Conservation (phyloP, 2,113 vertebrate genomes). For the Bufo gargarizans region DNA sequence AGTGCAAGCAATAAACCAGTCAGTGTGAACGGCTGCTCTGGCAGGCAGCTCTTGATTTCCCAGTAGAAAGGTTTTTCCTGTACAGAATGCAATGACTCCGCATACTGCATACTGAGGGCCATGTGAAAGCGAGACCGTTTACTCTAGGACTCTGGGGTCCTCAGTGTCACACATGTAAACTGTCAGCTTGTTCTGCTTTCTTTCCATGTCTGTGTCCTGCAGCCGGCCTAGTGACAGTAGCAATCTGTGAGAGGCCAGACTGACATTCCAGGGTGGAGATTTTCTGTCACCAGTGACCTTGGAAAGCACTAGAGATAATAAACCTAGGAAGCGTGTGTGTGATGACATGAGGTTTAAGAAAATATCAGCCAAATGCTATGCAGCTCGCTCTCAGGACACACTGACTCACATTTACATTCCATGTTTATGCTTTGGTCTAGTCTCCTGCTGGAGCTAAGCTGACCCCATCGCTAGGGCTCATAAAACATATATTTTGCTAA, state of each 20-base stretch:
- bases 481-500: neutral
- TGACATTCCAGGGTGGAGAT: slow-evolving; percentile 55
- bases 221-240: slow-evolving; percentile 32
- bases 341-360: slow-evolving; percentile 44
- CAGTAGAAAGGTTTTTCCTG: slow-evolving; percentile 32
- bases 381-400: neutral
- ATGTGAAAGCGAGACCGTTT: slow-evolving; percentile 35
- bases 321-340: slow-evolving; percentile 42
- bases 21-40: slow-evolving; percentile 14
- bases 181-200: slow-evolving; percentile 44
- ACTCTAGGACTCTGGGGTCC: slow-evolving; percentile 39
- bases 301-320: slow-evolving; percentile 42
- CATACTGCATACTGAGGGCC: slow-evolving; percentile 37
- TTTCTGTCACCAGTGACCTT: slow-evolving; percentile 54
- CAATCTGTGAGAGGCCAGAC: slow-evolving; percentile 46
- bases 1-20: slow-evolving; percentile 30
- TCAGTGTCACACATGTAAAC: slow-evolving; percentile 44
- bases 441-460: neutral
- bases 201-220: slow-evolving; percentile 31
- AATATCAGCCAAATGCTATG: slow-evolving; percentile 38
- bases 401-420: slow-evolving; percentile 11
- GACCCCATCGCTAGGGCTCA: neutral
- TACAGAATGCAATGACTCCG: slow-evolving; percentile 24
- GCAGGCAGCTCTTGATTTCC: slow-evolving; percentile 31
- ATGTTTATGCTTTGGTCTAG: neutral